Conservation (phyloP, 2,797 vertebrate genomes). For the Florisuga fusca region DNA sequence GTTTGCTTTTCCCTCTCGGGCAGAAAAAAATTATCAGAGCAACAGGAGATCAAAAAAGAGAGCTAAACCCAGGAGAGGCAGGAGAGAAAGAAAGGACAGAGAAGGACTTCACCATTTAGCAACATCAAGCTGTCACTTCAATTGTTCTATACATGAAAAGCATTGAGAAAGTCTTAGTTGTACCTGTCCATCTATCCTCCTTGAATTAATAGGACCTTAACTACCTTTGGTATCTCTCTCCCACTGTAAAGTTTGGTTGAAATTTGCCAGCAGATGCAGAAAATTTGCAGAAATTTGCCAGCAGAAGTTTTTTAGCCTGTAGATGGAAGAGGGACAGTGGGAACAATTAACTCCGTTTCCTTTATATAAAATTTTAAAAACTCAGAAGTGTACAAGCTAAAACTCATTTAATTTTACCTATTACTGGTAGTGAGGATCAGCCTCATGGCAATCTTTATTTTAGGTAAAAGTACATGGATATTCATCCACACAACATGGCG, state of each 20-base stretch:
- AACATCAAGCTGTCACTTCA: not conserved
- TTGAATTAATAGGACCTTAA: not conserved
- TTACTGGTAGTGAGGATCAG: not conserved
- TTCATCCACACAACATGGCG: rapidly evolving
- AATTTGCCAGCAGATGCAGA: not conserved
- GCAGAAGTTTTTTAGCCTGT: not conserved
- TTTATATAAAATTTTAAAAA: not conserved
- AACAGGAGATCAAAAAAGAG: not conserved
- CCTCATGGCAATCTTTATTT: not conserved
- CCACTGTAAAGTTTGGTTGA: not conserved
- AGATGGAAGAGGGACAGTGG: not conserved
- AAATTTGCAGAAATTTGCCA: not conserved
- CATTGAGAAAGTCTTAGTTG: not conserved
- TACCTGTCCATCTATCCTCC: not conserved
- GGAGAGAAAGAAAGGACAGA: not conserved
- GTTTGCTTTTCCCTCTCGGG: not conserved
- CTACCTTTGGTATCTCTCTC: not conserved
- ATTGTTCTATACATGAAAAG: not conserved
- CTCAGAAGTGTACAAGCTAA: not conserved
- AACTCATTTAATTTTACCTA: not conserved
- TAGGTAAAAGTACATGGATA: not conserved
- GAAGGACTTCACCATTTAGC: not conserved
- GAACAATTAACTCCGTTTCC: not conserved
- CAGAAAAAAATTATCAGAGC: not conserved
- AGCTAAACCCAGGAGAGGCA: not conserved